Evolutionary conservation across 2,797 vertebrate genomes (phyloP).

Genomic region (Cyclopterus lumpus): DNA sequence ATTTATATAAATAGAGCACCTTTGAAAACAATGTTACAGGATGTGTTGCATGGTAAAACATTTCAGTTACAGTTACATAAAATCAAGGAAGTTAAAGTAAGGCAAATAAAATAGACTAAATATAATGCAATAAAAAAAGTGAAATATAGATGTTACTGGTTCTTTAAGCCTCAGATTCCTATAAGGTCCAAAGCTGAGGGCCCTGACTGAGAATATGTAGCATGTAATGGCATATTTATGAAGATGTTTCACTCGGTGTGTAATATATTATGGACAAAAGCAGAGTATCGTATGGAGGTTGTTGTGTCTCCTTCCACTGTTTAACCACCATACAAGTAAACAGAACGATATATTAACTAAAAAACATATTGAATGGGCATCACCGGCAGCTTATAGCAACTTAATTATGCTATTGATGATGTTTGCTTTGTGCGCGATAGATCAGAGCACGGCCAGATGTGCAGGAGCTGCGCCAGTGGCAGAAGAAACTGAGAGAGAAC

Average conservation of each 20-base stretch:
- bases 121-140: not conserved
- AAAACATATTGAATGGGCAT: not conserved
- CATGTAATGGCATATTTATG: not conserved
- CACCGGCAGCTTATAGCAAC: not conserved
- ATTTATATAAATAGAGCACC: not conserved
- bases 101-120: not conserved
- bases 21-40: not conserved
- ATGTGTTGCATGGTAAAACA: not conserved
- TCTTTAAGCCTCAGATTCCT: not conserved
- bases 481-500: conserved; percentile 87
- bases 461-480: conserved; percentile 92
- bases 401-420: conserved; percentile 39
- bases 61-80: not conserved
- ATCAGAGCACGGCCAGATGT: conserved; percentile 86
- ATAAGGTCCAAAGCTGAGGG: not conserved
- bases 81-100: not conserved
- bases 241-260: not conserved
- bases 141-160: not conserved
- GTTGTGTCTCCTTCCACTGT: not conserved
- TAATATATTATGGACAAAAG: not conserved
- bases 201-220: not conserved
- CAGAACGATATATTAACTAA: not conserved
- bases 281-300: not conserved
- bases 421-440: conserved; percentile 69
- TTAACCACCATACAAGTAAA: not conserved